These are phyloP conservation scores for Propithecus deckenii DNA, from an alignment of 2,797 vertebrate genomes.

Conservation along the genomic window DNA sequence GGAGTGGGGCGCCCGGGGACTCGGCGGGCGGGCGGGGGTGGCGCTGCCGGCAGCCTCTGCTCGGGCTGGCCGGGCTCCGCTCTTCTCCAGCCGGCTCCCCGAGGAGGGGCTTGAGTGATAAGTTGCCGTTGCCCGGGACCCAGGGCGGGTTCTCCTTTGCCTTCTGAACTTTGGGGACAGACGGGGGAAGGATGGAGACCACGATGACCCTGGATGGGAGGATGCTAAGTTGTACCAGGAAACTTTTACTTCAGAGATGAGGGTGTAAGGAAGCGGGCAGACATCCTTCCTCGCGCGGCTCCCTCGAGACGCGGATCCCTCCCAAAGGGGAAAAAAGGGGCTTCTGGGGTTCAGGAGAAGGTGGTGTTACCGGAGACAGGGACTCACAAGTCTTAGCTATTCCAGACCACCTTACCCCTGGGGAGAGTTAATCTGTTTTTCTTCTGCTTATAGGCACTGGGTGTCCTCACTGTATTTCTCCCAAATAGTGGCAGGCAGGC, in stretches of 20 bases:
- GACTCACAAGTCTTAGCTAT: background rate
- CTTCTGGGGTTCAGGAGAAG: background rate
- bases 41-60: background rate
- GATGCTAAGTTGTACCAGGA: conserved; percentile 33
- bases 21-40: background rate
- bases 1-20: conserved; percentile 23
- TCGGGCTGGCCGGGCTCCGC: background rate
- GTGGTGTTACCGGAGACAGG: background rate
- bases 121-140: background rate
- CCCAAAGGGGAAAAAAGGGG: background rate
- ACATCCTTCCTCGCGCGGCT: background rate
- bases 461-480: background rate
- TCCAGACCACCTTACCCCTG: background rate
- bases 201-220: background rate
- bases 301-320: background rate
- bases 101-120: background rate
- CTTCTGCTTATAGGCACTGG: background rate
- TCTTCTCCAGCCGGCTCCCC: background rate
- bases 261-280: background rate
- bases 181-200: background rate
- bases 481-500: background rate
- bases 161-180: conserved; percentile 13
- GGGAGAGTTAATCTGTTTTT: conserved; percentile 26
- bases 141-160: background rate
- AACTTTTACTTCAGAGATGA: conserved; percentile 66